phyloP scores from a whole-genome alignment of 2,888 invertebrate species.

The Netelia melanura region DNA sequence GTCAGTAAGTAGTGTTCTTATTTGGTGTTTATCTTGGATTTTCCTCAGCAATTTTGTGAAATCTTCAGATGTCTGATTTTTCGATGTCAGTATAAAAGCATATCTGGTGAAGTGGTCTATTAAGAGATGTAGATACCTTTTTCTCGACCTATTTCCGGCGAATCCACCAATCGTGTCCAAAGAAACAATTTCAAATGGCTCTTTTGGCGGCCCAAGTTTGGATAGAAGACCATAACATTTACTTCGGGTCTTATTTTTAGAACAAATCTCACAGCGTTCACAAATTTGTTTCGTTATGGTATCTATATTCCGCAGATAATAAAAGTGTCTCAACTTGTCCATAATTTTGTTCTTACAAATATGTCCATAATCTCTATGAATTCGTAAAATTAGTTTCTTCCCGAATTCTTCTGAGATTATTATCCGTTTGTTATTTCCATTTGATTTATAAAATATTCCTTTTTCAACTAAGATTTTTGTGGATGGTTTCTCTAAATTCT shows the following conservation, averaged over 20 bases:
- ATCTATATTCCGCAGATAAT: too few species aligned
- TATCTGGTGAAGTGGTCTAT: slow-evolving; percentile 70
- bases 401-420: slow-evolving; percentile 62
- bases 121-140: slow-evolving; percentile 68
- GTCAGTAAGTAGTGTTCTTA: slow-evolving; percentile 67
- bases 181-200: slow-evolving; percentile 70
- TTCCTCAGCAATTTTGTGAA: slow-evolving; percentile 65
- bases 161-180: slow-evolving; percentile 71
- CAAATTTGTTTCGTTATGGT: too few species aligned
- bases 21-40: slow-evolving; percentile 61
- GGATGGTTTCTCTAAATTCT: slow-evolving; percentile 44
- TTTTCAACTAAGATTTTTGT: slow-evolving; percentile 43
- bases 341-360: slow-evolving; percentile 48
- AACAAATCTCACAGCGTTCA: too few species aligned
- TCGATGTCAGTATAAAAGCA: slow-evolving; percentile 65
- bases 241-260: too few species aligned
- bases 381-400: slow-evolving; percentile 42
- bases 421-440: slow-evolving; percentile 50
- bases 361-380: slow-evolving; percentile 55
- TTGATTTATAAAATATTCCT: slow-evolving; percentile 53
- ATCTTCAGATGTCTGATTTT: slow-evolving; percentile 64
- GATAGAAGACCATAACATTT: too few species aligned
- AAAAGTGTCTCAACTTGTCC: slow-evolving; percentile 46
- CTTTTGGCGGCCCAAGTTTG: too few species aligned
- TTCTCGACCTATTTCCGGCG: slow-evolving; percentile 67